A percentile compares a stretch with the other conserved stretches of the same genome.
These are phyloP conservation scores for Syngnathus floridae DNA, from an alignment of 2,113 vertebrate genomes.

Conservation along the genomic window DNA sequence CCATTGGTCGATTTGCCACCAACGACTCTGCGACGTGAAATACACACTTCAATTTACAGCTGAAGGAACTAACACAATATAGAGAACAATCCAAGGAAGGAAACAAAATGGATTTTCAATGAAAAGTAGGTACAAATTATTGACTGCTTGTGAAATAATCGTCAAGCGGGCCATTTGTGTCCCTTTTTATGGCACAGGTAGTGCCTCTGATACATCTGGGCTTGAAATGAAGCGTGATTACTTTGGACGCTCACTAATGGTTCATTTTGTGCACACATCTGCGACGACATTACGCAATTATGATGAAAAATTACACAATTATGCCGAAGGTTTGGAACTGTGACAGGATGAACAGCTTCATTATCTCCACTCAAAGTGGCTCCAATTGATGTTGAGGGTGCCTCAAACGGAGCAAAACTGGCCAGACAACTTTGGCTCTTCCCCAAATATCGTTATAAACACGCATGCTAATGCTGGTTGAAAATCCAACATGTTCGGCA, in stretches of 20 bases:
- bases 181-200: background rate
- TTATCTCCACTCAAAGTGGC: constrained; percentile 28
- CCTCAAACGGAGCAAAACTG: background rate
- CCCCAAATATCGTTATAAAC: no score
- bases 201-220: background rate
- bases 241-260: background rate
- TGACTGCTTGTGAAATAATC: background rate
- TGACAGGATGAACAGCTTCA: background rate
- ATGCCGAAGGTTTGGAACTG: constrained; percentile 17
- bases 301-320: constrained; percentile 12
- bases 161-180: no score
- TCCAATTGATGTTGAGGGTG: constrained; percentile 32
- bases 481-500: background rate
- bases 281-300: constrained; percentile 10
- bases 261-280: constrained; percentile 7
- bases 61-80: background rate
- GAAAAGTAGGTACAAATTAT: background rate
- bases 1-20: background rate
- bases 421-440: no score
- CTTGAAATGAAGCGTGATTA: background rate
- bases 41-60: background rate
- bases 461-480: no score
- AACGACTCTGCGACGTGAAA: background rate
- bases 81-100: background rate
- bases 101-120: background rate